Percentiles rank a stretch among this genome's conserved stretches.
These are phyloP conservation scores for Salpingus planirostris DNA, from an alignment of 2,888 invertebrate genomes.

Conservation along the genomic window DNA sequence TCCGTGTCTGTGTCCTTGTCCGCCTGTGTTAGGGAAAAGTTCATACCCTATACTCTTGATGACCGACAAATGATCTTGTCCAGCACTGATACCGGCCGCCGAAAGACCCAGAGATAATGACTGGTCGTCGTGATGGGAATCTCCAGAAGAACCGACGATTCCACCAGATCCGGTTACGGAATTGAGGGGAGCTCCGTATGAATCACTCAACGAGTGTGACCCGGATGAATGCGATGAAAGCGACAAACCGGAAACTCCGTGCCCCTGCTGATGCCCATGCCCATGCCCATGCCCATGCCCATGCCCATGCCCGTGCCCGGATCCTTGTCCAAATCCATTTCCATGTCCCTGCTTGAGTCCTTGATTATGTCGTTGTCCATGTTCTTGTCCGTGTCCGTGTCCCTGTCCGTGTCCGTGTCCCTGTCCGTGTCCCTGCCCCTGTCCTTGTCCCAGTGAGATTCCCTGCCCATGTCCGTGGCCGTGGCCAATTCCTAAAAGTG, in stretches of 20 bases:
- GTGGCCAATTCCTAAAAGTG: slow-evolving; percentile 18
- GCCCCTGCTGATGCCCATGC: background rate
- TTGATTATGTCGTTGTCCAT: no score
- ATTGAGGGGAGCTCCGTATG: slow-evolving; percentile 47
- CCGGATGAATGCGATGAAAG: background rate
- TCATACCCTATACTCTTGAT: slow-evolving; percentile 42
- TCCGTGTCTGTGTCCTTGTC: no score
- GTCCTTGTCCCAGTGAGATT: background rate
- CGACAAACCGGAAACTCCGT: no score
- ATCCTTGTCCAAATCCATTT: no score
- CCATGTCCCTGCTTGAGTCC: background rate
- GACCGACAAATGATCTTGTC: slow-evolving; percentile 30
- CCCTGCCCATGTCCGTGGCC: background rate
- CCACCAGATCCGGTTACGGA: slow-evolving; percentile 40
- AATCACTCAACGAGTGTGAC: slow-evolving; percentile 40
- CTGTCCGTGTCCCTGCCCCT: slow-evolving; percentile 18
- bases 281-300: no score
- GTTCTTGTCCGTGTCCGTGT: background rate
- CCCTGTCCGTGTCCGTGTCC: background rate
- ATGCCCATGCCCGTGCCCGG: no score
- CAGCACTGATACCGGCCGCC: slow-evolving; percentile 18
- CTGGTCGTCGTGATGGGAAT: slow-evolving; percentile 24
- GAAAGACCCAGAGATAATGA: slow-evolving; percentile 22
- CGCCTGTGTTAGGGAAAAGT: slow-evolving; percentile 27
- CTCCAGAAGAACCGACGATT: slow-evolving; percentile 31